These are phyloP conservation scores for Choloepus didactylus DNA, from an alignment of 2,797 vertebrate genomes.

Conservation along the genomic window DNA sequence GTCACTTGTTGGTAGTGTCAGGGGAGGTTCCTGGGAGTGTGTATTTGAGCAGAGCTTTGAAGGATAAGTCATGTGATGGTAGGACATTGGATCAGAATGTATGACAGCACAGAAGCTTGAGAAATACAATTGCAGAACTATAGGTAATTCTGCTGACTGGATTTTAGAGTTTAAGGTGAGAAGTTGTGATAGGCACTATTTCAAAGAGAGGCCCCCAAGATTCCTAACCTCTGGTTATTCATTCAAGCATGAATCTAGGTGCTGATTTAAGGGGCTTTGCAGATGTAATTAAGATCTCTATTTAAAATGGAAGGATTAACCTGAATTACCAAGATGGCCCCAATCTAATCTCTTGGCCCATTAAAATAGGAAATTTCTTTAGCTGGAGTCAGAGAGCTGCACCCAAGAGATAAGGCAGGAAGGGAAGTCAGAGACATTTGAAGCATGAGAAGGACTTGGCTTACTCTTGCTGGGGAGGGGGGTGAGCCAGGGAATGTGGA, in stretches of 20 bases:
- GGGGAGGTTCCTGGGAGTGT: not conserved
- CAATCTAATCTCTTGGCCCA: not conserved
- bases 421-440: not conserved
- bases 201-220: not conserved
- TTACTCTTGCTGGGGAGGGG: not conserved
- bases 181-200: not conserved
- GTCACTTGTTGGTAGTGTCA: not conserved
- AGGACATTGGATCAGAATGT: not conserved
- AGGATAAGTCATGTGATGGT: not conserved
- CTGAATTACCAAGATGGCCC: not conserved
- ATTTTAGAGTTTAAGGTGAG: not conserved
- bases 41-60: not conserved
- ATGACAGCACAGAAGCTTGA: not conserved
- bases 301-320: conserved; percentile 7
- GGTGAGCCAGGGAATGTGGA: not conserved
- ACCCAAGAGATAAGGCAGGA: not conserved
- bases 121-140: not conserved
- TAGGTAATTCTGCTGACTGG: not conserved
- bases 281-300: not conserved
- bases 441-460: not conserved
- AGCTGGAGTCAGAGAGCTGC: not conserved
- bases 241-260: not conserved
- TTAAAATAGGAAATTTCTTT: not conserved
- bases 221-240: not conserved
- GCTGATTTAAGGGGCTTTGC: not conserved